A percentile compares a stretch with the other conserved stretches of the same genome.
Conservation (phyloP, 2,888 invertebrate genomes). For the Ischnus inquisitorius region DNA sequence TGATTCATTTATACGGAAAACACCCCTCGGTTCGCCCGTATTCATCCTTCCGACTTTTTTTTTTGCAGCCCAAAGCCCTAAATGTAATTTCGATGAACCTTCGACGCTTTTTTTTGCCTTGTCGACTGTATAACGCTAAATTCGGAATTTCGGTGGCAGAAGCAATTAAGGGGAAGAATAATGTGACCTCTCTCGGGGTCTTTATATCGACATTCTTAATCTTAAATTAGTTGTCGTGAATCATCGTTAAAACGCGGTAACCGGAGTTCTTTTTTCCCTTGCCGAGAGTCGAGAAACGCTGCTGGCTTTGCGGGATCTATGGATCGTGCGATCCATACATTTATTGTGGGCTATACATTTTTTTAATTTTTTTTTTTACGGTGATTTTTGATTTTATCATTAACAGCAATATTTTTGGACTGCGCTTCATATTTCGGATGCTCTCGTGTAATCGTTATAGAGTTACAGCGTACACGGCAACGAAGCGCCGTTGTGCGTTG, state of each 20-base stretch:
- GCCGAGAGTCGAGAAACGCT: background rate
- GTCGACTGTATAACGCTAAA: background rate
- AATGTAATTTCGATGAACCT: background rate
- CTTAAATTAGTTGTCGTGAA: slow-evolving; percentile 33
- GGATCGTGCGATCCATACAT: background rate
- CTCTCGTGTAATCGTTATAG: too few relatives aligned
- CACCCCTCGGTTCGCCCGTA: background rate
- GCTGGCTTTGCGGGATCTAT: slow-evolving; percentile 5
- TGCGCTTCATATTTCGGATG: too few relatives aligned
- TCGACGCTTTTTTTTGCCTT: background rate
- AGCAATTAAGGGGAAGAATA: slow-evolving; percentile 21
- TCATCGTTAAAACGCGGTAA: slow-evolving; percentile 5
- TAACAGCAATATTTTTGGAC: too few relatives aligned
- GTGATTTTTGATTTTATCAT: background rate
- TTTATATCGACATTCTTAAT: slow-evolving; percentile 24
- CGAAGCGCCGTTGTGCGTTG: background rate
- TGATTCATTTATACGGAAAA: slow-evolving; percentile 10
- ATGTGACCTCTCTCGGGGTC: background rate
- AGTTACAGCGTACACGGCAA: background rate
- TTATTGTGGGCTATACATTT: background rate
- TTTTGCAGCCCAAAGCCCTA: slow-evolving; percentile 1
- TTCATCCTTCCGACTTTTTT: background rate
- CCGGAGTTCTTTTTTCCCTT: background rate
- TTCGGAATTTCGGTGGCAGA: background rate
- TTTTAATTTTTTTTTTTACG: background rate